Conservation (phyloP, 2,888 invertebrate genomes). For the Rhagonycha fulva region DNA sequence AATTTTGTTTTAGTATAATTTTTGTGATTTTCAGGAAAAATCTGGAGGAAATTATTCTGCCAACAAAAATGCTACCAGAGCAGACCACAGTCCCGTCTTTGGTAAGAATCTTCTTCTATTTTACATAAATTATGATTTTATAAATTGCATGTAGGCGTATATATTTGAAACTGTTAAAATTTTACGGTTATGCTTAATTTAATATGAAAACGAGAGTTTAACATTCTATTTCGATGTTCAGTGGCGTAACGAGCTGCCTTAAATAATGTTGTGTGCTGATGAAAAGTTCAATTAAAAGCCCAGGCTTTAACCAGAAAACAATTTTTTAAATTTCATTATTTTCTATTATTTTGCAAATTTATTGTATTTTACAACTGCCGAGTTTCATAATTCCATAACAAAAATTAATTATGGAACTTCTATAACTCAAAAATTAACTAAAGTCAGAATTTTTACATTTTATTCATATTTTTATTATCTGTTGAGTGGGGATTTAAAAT, state of each 20-base stretch:
- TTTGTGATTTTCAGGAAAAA: conserved; percentile 72
- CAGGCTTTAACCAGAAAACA: background rate
- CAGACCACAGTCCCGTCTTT: conserved; percentile 87
- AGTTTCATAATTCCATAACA: background rate
- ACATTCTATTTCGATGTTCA: background rate
- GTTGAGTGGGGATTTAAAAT: background rate
- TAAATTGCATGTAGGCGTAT: background rate
- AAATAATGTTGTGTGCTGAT: background rate
- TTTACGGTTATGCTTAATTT: background rate
- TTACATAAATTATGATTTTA: background rate
- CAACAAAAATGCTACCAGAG: conserved; percentile 78
- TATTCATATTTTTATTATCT: background rate
- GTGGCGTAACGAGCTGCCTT: background rate
- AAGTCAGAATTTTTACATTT: background rate
- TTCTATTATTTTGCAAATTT: background rate
- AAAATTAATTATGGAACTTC: background rate
- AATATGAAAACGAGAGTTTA: background rate
- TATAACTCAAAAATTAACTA: background rate
- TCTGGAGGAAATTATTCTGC: conserved; percentile 74
- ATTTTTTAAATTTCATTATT: background rate
- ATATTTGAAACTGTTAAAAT: background rate
- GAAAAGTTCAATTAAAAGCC: background rate
- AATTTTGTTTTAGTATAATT: background rate
- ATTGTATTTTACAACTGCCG: no score
- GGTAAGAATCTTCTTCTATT: conserved; percentile 64